phyloP scores from a whole-genome alignment of 2,797 vertebrate genomes.

The Neoniphon sammara region DNA sequence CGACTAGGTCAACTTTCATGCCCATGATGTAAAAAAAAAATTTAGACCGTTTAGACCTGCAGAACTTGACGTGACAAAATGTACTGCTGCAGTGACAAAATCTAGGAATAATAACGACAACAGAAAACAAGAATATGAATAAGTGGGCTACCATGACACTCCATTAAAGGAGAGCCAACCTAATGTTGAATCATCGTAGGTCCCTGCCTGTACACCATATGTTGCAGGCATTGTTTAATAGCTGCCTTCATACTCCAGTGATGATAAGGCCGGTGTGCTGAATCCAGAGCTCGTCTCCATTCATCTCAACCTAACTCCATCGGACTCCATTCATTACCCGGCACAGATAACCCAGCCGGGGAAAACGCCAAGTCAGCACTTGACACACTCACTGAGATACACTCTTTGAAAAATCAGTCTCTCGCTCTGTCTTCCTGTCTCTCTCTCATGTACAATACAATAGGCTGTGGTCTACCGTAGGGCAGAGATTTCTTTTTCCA shows the following conservation, averaged over 20 bases:
- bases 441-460: constrained; percentile 28
- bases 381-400: constrained; percentile 47
- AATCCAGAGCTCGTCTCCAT: constrained; percentile 56
- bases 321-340: constrained; percentile 66
- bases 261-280: constrained; percentile 50
- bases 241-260: constrained; percentile 50
- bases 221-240: constrained; percentile 49
- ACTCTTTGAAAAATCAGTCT: constrained; percentile 35
- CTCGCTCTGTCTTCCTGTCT: constrained; percentile 18
- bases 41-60: too few relatives aligned
- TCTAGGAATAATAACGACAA: background rate
- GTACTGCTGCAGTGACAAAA: background rate
- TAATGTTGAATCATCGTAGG: constrained; percentile 17
- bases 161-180: constrained; percentile 21
- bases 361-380: constrained; percentile 67
- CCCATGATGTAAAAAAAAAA: too few relatives aligned
- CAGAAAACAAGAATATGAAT: constrained; percentile 15
- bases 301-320: constrained; percentile 57
- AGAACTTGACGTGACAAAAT: too few relatives aligned
- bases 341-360: constrained; percentile 56
- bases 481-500: constrained; percentile 46
- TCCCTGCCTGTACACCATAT: constrained; percentile 14
- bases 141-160: background rate
- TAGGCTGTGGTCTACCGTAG: constrained; percentile 7
- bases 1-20: too few relatives aligned